These are phyloP conservation scores for Pachypanchax playfairii DNA, from an alignment of 2,113 vertebrate genomes.

Conservation along the genomic window DNA sequence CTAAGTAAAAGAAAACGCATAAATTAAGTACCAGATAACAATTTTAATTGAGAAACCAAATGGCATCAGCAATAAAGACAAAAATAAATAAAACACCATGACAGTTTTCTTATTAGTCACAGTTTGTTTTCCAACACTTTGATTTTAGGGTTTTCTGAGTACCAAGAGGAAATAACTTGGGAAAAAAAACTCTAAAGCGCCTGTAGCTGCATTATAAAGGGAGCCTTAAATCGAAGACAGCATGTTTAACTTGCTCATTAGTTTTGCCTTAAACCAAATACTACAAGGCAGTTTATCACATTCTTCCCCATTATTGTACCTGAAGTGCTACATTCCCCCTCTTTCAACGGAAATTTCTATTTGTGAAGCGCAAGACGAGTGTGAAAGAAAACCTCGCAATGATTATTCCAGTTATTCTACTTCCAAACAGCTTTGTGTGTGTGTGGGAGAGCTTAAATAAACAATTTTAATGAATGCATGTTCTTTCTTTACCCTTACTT, in stretches of 20 bases:
- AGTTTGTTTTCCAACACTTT: background rate
- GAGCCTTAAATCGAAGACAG: constrained; percentile 18
- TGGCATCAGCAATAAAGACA: background rate
- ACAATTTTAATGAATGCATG: too few species aligned
- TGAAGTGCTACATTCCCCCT: constrained; percentile 30
- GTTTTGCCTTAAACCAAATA: constrained; percentile 18
- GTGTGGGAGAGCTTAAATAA: constrained; percentile 9
- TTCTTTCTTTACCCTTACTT: constrained; percentile 12
- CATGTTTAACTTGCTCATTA: constrained; percentile 12
- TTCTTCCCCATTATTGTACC: background rate
- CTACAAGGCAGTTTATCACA: background rate
- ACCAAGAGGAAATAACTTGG: background rate
- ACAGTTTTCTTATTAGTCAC: background rate
- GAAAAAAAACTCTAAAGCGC: constrained; percentile 18
- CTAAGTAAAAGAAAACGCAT: background rate
- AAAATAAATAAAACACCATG: constrained; percentile 5
- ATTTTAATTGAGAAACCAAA: background rate
- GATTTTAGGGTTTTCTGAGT: background rate
- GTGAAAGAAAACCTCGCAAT: background rate
- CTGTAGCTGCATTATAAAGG: constrained; percentile 23
- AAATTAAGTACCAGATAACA: background rate
- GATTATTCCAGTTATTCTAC: background rate
- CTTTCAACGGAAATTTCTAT: constrained; percentile 8
- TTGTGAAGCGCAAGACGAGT: background rate
- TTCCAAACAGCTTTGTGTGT: background rate